Conservation (phyloP, 2,113 vertebrate species). For the Calidris pygmaea region DNA sequence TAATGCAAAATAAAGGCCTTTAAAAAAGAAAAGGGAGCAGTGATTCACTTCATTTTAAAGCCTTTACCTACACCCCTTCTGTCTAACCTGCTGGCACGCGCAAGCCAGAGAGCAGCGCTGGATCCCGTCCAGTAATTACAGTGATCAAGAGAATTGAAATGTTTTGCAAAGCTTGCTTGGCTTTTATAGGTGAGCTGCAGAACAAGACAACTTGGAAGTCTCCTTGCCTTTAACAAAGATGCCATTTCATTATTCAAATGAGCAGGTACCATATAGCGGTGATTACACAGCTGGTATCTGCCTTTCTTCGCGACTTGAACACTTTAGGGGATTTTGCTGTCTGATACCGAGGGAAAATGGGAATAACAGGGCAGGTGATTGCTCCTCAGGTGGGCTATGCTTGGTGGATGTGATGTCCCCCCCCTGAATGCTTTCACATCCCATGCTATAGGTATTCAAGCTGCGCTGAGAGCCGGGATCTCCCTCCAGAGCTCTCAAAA, state of each 20-base stretch:
- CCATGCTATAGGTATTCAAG: background rate
- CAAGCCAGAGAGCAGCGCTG: conserved; percentile 11
- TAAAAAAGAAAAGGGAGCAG: background rate
- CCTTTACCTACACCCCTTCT: background rate
- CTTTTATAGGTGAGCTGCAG: conserved; percentile 43
- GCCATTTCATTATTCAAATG: conserved; percentile 43
- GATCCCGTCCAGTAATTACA: conserved; percentile 59
- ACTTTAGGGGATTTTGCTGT: background rate
- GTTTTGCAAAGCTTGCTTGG: conserved; percentile 49
- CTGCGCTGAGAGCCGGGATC: background rate
- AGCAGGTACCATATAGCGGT: conserved; percentile 8
- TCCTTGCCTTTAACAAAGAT: conserved; percentile 38
- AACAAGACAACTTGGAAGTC: conserved; percentile 43
- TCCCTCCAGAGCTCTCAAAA: background rate
- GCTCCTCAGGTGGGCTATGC: background rate
- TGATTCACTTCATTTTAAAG: conserved; percentile 21
- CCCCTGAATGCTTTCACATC: background rate
- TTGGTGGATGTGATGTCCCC: background rate
- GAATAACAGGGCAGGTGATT: background rate
- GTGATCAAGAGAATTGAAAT: conserved; percentile 62
- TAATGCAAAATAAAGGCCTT: background rate
- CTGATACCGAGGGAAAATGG: background rate
- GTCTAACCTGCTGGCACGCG: conserved; percentile 8
- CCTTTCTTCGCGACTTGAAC: background rate
- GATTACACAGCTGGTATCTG: conserved; percentile 22